Base-by-base conservation (phyloP, 2,888 invertebrate genomes). In the Temnothorax ravouxi region DNA sequence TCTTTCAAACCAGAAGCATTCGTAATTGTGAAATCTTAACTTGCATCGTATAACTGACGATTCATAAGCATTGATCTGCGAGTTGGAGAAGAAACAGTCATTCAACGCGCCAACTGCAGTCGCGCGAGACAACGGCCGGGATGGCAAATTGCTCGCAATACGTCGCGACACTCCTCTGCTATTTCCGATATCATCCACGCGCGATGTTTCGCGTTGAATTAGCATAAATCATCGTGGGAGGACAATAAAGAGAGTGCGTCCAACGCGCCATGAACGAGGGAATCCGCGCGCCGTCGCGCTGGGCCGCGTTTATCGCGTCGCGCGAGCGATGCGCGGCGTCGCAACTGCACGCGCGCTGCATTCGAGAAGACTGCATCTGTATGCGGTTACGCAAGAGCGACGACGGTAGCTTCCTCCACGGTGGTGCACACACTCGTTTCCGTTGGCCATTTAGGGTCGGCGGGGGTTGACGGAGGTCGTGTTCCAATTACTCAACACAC, bases 401-500 rank as follows among this genome's bases (percentile, higher is more conserved):
- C 41, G 61, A 29, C 64, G 66, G 83, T 84, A 84, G 86, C 87
- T 88, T 88, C 89, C 84, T 88, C 84, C 72, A 80, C 83, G 72
- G 88, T 86, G 84, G 86, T 84, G 75, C 21, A 84, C 21, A 85
- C 85, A 77, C 90, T 91, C 93, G 92, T 93, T 94, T 93, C 93
- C 93, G 93, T 87, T 93, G 92, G 87, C 94, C 94, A 93, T 94
- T 92, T 94, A 93, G 92, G 93, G 93, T 90, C 89, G 91, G 93
- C 93, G 94, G 93, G 92, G 92, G 93, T 93, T 94, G 93, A 88
- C 92, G 92, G 92, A 94, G 93, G 93, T 93, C 93, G 91, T 93
- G 94, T 94, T 94, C 94, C 94, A 94, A 94, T 94, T 94, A 94
- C 94, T 94, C 93, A 93, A 94, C 91, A 89, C 89, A 86, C 85